These are phyloP conservation scores for Liopterus haemorrhoidalis DNA, from an alignment of 2,888 invertebrate species.

Conservation along the genomic window DNA sequence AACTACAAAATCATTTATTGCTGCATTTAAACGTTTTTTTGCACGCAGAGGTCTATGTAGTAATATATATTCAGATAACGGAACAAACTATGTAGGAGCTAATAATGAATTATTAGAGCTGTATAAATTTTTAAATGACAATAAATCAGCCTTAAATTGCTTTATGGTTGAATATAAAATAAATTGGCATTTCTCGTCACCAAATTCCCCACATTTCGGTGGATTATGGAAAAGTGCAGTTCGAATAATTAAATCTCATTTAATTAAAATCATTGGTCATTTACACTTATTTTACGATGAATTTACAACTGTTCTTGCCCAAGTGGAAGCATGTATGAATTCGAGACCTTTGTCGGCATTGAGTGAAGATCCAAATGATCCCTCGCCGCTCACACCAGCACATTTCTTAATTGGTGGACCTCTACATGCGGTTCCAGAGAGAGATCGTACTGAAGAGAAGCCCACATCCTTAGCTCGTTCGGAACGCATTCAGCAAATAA, in stretches of 20 bases:
- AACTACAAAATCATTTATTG: conserved; percentile 15
- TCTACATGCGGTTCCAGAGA: no score
- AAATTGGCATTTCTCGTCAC: conserved; percentile 28
- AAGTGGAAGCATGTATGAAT: no score
- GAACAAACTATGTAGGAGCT: conserved; percentile 18
- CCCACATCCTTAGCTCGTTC: no score
- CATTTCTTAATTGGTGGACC: no score
- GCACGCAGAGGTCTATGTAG: conserved; percentile 19
- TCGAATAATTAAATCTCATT: conserved; percentile 28
- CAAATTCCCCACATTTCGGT: conserved; percentile 28
- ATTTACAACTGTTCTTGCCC: no score
- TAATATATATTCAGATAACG: conserved; percentile 20
- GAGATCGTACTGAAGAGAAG: no score
- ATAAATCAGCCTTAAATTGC: conserved; percentile 9
- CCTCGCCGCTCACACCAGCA: no score
- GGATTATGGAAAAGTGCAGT: conserved; percentile 30
- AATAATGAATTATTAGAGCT: conserved; percentile 14
- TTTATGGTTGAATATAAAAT: conserved; percentile 15
- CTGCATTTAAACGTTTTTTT: conserved; percentile 18
- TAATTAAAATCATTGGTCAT: conserved; percentile 19
- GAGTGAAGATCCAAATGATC: no score
- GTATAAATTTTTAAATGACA: conserved; percentile 14
- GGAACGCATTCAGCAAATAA: no score
- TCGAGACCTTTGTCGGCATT: no score
- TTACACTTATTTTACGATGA: no score